Conservation (phyloP, 1,140 invertebrate genomes). For the Drosophila navojoa region DNA sequence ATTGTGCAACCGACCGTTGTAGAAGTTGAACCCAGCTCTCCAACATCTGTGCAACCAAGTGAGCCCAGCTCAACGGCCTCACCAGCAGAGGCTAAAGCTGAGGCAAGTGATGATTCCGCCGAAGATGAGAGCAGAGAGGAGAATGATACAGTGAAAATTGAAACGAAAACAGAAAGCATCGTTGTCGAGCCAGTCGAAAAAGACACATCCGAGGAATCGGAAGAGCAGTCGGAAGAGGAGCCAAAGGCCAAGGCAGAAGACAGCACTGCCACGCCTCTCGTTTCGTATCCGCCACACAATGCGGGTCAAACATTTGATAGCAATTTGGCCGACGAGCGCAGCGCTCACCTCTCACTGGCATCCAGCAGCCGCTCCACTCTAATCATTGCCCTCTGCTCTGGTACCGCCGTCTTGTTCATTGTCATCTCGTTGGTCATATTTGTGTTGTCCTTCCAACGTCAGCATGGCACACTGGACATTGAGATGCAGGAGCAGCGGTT, state of each 20-base stretch:
- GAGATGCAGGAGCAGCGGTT: conserved; percentile 79
- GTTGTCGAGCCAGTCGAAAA: conserved; percentile 25
- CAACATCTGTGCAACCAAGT: neutral
- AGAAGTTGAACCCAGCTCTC: neutral
- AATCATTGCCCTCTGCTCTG: conserved; percentile 71
- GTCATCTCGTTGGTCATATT: conserved; percentile 70
- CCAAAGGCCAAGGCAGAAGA: conserved; percentile 52
- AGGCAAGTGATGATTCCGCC: neutral
- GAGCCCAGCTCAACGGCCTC: conserved; percentile 10
- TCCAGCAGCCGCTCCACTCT: conserved; percentile 62
- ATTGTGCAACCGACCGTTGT: neutral
- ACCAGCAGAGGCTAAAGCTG: neutral
- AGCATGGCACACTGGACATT: conserved; percentile 75
- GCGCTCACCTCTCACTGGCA: conserved; percentile 45
- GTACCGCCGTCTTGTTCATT: conserved; percentile 71
- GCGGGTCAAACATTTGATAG: conserved; percentile 65
- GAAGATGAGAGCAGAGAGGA: conserved; percentile 33
- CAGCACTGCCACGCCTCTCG: conserved; percentile 69
- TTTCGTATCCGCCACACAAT: conserved; percentile 70
- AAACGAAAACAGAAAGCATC: conserved; percentile 7
- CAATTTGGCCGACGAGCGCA: conserved; percentile 72
- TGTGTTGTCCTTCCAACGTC: conserved; percentile 73
- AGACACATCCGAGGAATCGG: conserved; percentile 35
- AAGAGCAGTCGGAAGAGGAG: conserved; percentile 35
- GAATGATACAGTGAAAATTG: conserved; percentile 3